Evolutionary conservation across 2,888 invertebrate species (phyloP), one percentile per base, ranked within the genome.

Genomic region (Apamea crenata): DNA sequence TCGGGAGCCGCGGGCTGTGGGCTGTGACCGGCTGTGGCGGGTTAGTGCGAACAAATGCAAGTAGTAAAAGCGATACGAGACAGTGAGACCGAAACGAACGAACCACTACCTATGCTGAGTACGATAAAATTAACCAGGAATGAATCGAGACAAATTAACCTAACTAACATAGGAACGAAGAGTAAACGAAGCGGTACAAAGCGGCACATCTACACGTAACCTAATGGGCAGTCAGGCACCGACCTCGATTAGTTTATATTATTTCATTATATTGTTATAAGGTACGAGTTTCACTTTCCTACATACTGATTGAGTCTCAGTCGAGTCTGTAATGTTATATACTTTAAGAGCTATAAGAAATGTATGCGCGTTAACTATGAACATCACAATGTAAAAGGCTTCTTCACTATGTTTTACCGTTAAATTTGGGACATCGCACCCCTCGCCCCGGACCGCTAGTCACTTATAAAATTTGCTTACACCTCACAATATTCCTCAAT

Each of bases 161-260:
- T 96, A 96, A 96, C 94, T 95, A 95, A 95, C 91, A 94, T 95
- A 96, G 96, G 96, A 96, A 96, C 96, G 94, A 94, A 93, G 90
- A 93, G 91, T 92, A 90, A 93, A 93, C 92, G 84, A 91, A 92
- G 87, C 91, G 86, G 90, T 83, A 89, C 85, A 84, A 93, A 93
- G 92, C 92, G 93, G 91, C 91, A 91, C 91, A 89, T 90, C 90
- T 93, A 93, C 91, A 94, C 94, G 94, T 95, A 95, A 95, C 95
- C 96, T 96, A 96, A 91, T 88, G 94, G 95, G 93, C 95, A 92
- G 93, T 93, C 91, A 92, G 94, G 95, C 95, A 94, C 95, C 95
- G 93, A 94, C 92, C 92, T 92, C 89, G 88, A 92, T 93, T 90
- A 93, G 88, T 93, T 94, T 90, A 93, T 91, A 93, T 94, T 94